Evolutionary conservation across 2,888 invertebrate genomes (phyloP).

Genomic region (Criorhina ranunculi): DNA sequence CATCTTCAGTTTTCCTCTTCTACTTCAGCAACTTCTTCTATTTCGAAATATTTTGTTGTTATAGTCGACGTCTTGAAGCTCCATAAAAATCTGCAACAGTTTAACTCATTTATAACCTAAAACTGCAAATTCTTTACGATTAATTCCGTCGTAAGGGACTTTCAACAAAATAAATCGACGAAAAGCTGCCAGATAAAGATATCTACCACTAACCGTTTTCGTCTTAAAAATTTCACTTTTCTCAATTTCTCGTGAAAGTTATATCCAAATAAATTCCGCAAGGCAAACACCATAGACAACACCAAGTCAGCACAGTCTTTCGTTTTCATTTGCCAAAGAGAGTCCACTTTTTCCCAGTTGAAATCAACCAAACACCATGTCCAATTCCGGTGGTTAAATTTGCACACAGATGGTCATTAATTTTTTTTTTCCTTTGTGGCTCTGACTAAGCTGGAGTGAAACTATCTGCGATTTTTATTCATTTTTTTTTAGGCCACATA

Average conservation of each 20-base stretch:
- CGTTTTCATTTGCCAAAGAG: constrained; percentile 6
- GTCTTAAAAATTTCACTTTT: constrained; percentile 66
- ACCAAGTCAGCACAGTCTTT: not conserved
- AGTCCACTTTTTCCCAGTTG: constrained; percentile 24
- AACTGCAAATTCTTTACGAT: constrained; percentile 3
- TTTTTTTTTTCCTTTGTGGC: constrained; percentile 33
- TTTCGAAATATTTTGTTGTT: too few species aligned
- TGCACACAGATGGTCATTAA: constrained; percentile 65
- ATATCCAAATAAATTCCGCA: constrained; percentile 42
- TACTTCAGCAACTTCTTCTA: too few species aligned
- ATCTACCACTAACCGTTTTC: constrained; percentile 9
- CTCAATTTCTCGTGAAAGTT: constrained; percentile 59
- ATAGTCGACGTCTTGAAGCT: too few species aligned
- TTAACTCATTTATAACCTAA: too few species aligned
- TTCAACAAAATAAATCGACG: constrained; percentile 37
- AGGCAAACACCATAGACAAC: constrained; percentile 1
- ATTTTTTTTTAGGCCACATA: constrained; percentile 46
- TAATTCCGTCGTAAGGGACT: constrained; percentile 36
- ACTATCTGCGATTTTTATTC: constrained; percentile 38
- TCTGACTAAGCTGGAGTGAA: constrained; percentile 47
- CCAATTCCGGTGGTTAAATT: constrained; percentile 56
- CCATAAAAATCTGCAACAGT: too few species aligned
- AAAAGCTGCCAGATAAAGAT: constrained; percentile 13
- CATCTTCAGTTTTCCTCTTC: too few species aligned
- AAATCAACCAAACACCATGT: constrained; percentile 47